A percentile compares a stretch with the other conserved stretches of the same genome.
Conservation (phyloP, 2,888 invertebrate species). For the Epirrhoe alternata region DNA sequence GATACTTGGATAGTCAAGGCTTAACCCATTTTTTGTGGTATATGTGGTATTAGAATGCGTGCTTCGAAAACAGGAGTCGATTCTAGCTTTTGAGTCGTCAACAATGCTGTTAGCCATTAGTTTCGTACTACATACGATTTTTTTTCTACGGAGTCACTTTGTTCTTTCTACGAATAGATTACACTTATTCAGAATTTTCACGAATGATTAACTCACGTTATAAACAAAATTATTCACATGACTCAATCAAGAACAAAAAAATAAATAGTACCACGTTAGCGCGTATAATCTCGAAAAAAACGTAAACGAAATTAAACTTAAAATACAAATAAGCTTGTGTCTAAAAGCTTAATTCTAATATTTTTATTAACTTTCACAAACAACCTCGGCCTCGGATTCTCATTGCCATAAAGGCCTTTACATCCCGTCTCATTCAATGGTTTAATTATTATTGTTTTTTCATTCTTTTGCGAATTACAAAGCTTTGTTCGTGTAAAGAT, state of each 20-base stretch:
- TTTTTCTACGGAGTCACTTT: no score
- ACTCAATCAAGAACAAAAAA: neutral
- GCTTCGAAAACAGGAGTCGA: no score
- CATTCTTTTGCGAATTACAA: conserved; percentile 70
- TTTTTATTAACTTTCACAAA: conserved; percentile 41
- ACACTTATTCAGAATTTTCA: no score
- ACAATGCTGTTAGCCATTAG: no score
- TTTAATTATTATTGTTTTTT: conserved; percentile 70
- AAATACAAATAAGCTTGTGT: conserved; percentile 18
- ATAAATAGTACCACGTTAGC: neutral
- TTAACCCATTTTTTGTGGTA: neutral
- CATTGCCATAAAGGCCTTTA: conserved; percentile 48
- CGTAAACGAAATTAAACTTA: neutral
- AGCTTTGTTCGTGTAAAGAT: conserved; percentile 68
- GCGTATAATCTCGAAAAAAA: neutral
- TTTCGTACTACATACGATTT: no score
- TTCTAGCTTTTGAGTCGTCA: no score
- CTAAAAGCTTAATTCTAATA: conserved; percentile 23
- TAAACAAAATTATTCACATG: neutral
- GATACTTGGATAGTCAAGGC: neutral
- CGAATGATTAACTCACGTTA: neutral
- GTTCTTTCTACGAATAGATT: no score
- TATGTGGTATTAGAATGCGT: no score
- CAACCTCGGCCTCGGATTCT: conserved; percentile 42
- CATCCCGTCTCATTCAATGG: conserved; percentile 57